Evolutionary conservation across 2,888 invertebrate genomes (phyloP), one percentile per base, ranked within the genome.

Genomic region (Epistrophe grossulariae): DNA sequence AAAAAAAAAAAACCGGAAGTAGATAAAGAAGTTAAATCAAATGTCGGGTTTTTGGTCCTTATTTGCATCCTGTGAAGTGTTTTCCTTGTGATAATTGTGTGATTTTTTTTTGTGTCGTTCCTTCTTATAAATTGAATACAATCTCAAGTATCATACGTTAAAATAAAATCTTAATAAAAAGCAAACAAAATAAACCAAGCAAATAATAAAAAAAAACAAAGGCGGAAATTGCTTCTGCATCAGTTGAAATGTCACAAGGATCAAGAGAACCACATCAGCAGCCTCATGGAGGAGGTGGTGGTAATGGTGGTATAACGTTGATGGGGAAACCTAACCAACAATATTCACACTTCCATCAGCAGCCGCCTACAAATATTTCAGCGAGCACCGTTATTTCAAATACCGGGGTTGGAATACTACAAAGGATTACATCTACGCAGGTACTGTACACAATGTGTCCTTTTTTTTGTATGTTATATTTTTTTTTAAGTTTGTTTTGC

Each of bases 401-500:
- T 55, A 62, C 83, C 71, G 87, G 87, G 83, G 76, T 45, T 83
- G 87, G 87, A 72, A 72, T 76, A 83, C 83, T 87, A 87, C 87
- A 87, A 87, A 83, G 82, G 87, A 87, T 83, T 57, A 87, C 87
- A 60, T 87, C 87, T 77, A 87, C 87, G 83, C 87, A 87, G 87
- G 87, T 87, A 87, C 83, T 15, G 62, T 79, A 64, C 8, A 45
- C 45, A 48, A 17, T 40, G 45, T 73, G 55, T 38, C 35, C 64
- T 72, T 50, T 50, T 64, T 50, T 24, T 17, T 4, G 2, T 24
- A 1, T 28, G 7, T 35, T 48, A 19, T 76, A 43, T 73, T 17
- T 52, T 64, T 24, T 24, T 40, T 24, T 68, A 48, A 48, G 17
- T 72, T 50, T 70, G 59, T 78, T 70, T 59, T 68, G 43, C 19